A percentile compares a stretch with the other conserved stretches of the same genome.
Evolutionary conservation across 1,140 invertebrate genomes (phyloP).

Genomic region (Psix sp.): DNA sequence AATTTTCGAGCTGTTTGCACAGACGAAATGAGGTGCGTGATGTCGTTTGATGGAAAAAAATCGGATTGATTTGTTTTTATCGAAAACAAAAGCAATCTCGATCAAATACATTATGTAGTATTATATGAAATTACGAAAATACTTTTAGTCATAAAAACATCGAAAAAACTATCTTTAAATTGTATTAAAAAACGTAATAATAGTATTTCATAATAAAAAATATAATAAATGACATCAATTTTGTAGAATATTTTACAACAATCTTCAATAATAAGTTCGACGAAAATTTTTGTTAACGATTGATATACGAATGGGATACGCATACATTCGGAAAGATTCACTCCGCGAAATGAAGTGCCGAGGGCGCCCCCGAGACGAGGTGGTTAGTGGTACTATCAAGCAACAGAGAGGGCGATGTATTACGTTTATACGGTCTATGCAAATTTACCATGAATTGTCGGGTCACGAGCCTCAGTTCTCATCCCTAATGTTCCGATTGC

Average conservation of each 20-base stretch:
- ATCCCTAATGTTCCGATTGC: slow-evolving; percentile 50
- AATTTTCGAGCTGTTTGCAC: slow-evolving; percentile 34
- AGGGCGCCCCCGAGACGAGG: slow-evolving; percentile 60
- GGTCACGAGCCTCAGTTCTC: slow-evolving; percentile 51
- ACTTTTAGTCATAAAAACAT: too few species aligned
- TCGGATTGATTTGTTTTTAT: not conserved
- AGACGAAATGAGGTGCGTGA: slow-evolving; percentile 17
- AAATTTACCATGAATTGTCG: slow-evolving; percentile 67
- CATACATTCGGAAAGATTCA: slow-evolving; percentile 37
- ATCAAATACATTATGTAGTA: too few species aligned
- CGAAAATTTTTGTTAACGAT: too few species aligned
- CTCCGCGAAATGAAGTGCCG: slow-evolving; percentile 56
- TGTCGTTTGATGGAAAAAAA: slow-evolving; percentile 5
- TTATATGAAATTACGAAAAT: too few species aligned
- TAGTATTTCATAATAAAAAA: too few species aligned
- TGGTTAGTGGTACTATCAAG: slow-evolving; percentile 59
- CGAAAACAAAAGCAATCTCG: too few species aligned
- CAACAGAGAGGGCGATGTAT: slow-evolving; percentile 42
- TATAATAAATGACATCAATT: too few species aligned
- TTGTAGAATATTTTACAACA: too few species aligned
- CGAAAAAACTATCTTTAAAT: too few species aligned
- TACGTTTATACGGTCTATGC: slow-evolving; percentile 67
- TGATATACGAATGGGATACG: slow-evolving; percentile 1
- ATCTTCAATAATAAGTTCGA: too few species aligned
- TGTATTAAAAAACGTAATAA: too few species aligned